These are phyloP conservation scores for Thinocorus orbignyianus DNA, from an alignment of 2,113 vertebrate species.

Conservation along the genomic window DNA sequence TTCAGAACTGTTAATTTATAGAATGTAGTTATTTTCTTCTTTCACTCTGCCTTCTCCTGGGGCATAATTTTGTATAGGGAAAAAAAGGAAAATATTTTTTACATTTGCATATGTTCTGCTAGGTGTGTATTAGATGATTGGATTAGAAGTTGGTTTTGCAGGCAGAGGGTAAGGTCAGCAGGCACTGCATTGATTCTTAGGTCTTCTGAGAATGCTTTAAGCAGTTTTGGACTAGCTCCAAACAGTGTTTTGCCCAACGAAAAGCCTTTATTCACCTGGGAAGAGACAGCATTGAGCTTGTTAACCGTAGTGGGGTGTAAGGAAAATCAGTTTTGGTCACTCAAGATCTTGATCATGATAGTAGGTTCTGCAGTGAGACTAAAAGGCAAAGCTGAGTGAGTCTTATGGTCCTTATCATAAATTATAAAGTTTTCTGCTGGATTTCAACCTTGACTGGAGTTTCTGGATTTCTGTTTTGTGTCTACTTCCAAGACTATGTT, in stretches of 20 bases:
- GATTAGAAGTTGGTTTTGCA: not conserved
- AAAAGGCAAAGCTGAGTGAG: not conserved
- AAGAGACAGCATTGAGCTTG: not conserved
- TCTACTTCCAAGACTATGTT: not conserved
- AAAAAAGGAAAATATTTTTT: not conserved
- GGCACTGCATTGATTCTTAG: not conserved
- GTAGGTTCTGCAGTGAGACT: not conserved
- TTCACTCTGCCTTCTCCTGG: not conserved
- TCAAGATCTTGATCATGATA: not conserved
- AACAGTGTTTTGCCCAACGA: not conserved
- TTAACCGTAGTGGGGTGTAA: not conserved
- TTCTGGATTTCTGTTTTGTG: not conserved
- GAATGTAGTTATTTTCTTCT: not conserved
- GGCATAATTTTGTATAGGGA: not conserved
- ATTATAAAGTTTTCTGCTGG: not conserved
- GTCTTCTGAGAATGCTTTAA: not conserved
- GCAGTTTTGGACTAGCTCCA: not conserved
- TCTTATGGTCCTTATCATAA: not conserved
- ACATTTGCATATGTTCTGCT: not conserved
- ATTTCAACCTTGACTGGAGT: not conserved
- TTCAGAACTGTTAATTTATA: not conserved
- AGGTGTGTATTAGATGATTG: not conserved
- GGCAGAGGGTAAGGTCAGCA: not conserved
- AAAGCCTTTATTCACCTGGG: not conserved
- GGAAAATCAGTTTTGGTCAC: not conserved